Conservation (phyloP, 1,140 invertebrate genomes). For the Hyles euphorbiae region DNA sequence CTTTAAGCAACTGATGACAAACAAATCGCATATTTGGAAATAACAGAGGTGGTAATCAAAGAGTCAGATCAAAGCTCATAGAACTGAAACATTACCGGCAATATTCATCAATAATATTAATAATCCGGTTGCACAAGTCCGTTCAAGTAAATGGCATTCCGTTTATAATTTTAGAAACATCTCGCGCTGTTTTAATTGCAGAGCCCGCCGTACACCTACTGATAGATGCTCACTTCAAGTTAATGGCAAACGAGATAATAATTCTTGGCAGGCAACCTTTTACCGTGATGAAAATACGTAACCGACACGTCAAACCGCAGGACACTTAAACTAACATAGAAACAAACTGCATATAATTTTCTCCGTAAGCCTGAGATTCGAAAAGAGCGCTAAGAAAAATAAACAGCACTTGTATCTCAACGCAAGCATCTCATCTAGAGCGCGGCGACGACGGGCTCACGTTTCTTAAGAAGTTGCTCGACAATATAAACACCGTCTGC, state of each 20-base stretch:
- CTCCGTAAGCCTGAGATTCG: constrained; percentile 29
- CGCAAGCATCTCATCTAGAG: constrained; percentile 57
- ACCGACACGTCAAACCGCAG: constrained; percentile 4
- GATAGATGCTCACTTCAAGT: neutral
- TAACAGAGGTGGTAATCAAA: no score
- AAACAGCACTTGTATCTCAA: constrained; percentile 63
- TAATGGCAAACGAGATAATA: constrained; percentile 6
- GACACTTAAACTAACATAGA: constrained; percentile 37
- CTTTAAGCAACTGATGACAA: no score
- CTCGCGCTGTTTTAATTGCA: no score
- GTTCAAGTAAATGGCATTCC: no score
- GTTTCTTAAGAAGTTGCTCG: constrained; percentile 54
- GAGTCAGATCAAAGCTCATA: no score
- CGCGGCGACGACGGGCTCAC: constrained; percentile 31
- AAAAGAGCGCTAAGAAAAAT: constrained; percentile 51
- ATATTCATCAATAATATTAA: no score
- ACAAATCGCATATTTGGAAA: no score
- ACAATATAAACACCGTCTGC: constrained; percentile 49
- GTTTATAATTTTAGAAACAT: no score
- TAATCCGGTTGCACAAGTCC: no score
- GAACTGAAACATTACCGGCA: no score
- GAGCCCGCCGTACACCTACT: no score
- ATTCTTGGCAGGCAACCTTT: constrained; percentile 11
- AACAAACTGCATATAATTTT: constrained; percentile 51
- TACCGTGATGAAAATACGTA: constrained; percentile 3